Evolutionary conservation across 2,797 vertebrate genomes (phyloP).

Genomic region (Sebastiscus albofasciatus): DNA sequence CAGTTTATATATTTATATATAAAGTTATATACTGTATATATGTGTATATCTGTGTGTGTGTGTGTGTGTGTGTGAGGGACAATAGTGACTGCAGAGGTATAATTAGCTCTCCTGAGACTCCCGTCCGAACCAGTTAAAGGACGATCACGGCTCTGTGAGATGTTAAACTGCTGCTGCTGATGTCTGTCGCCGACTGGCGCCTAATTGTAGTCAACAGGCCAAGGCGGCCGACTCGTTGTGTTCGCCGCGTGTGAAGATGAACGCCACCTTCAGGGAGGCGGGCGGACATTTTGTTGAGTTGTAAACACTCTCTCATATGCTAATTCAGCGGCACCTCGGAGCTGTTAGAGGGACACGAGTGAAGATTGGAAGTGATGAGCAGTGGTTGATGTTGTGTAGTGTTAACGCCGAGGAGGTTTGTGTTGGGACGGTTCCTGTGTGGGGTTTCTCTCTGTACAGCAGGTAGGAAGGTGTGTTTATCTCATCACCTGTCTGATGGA

Average conservation of each 20-base stretch:
- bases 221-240: slow-evolving; percentile 68
- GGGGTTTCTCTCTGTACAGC: no score
- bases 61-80: not conserved
- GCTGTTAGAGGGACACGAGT: slow-evolving; percentile 62
- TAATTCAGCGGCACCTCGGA: slow-evolving; percentile 75
- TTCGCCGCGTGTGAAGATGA: slow-evolving; percentile 72
- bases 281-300: slow-evolving; percentile 80
- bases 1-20: not conserved
- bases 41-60: slow-evolving; percentile 1
- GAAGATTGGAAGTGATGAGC: slow-evolving; percentile 60
- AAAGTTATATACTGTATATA: not conserved
- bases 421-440: no score
- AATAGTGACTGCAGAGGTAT: slow-evolving; percentile 80
- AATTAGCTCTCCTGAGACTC: slow-evolving; percentile 92
- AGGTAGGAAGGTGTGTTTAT: not conserved
- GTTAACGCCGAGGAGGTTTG: not conserved
- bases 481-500: not conserved
- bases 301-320: slow-evolving; percentile 83
- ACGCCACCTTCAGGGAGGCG: slow-evolving; percentile 79
- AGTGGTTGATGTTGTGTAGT: slow-evolving; percentile 19
- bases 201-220: slow-evolving; percentile 91
- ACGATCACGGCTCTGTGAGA: slow-evolving; percentile 87
- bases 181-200: slow-evolving; percentile 80
- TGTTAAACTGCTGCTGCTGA: slow-evolving; percentile 87
- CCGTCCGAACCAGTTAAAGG: slow-evolving; percentile 86